phyloP scores from a whole-genome alignment of 2,113 vertebrate species.

The Hucho hucho region DNA sequence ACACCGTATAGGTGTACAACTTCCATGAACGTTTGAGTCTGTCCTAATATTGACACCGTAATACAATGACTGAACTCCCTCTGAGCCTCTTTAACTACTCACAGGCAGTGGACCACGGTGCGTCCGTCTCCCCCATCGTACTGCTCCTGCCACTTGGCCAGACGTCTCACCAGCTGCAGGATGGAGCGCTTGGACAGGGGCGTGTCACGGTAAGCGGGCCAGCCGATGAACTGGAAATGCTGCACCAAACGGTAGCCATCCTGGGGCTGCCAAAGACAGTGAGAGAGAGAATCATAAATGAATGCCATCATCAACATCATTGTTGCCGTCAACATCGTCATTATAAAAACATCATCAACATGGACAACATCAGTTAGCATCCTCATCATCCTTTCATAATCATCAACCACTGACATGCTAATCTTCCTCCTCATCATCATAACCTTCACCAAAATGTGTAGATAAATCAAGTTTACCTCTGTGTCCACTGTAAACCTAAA shows the following conservation, averaged over 20 bases:
- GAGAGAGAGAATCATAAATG: not conserved
- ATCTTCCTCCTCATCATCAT: not conserved
- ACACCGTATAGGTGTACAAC: too few species aligned
- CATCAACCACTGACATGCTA: not conserved
- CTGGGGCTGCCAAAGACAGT: slow-evolving; percentile 80
- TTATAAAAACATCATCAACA: too few species aligned
- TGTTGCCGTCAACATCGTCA: not conserved
- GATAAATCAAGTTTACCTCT: not conserved
- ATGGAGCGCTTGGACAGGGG: slow-evolving; percentile 94
- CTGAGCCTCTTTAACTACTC: slow-evolving; percentile 58
- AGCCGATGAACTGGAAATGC: slow-evolving; percentile 98
- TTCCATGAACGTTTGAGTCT: too few species aligned
- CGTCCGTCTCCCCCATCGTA: slow-evolving; percentile 92
- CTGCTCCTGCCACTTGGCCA: slow-evolving; percentile 98
- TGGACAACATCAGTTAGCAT: not conserved
- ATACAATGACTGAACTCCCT: not conserved
- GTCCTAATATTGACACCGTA: too few species aligned
- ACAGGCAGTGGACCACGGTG: slow-evolving; percentile 97
- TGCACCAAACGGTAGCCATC: slow-evolving; percentile 95
- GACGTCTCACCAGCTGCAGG: slow-evolving; percentile 87
- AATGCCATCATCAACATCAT: not conserved
- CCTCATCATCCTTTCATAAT: not conserved
- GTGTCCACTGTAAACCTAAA: not conserved
- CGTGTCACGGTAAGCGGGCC: slow-evolving; percentile 94
- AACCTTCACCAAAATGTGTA: not conserved